Conservation (phyloP, 1,140 invertebrate genomes). For the Drosophila orena region DNA sequence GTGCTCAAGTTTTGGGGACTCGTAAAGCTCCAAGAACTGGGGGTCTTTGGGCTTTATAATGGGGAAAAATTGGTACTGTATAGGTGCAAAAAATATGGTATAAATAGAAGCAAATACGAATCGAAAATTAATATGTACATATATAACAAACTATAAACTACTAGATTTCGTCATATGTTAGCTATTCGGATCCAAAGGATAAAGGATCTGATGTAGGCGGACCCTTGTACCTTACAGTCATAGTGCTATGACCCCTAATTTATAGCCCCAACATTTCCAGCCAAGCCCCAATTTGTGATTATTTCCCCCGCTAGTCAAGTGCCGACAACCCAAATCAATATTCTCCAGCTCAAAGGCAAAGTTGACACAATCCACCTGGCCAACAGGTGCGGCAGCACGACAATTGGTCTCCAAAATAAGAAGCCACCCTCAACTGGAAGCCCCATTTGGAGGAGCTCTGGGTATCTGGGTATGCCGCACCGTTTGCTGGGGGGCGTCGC, state of each 20-base stretch:
- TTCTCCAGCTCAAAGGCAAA: slow-evolving; percentile 16
- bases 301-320: not conserved
- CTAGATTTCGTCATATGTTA: too few relatives aligned
- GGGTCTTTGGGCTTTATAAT: too few relatives aligned
- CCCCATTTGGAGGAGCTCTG: slow-evolving; percentile 6
- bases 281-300: too few relatives aligned
- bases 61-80: not conserved
- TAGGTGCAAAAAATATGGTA: not conserved
- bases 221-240: too few relatives aligned
- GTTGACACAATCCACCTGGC: slow-evolving; percentile 46
- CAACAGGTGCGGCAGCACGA: slow-evolving; percentile 34
- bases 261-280: too few relatives aligned
- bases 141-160: too few relatives aligned
- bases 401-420: not conserved
- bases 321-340: slow-evolving; percentile 15
- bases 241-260: too few relatives aligned
- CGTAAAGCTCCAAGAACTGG: slow-evolving; percentile 1
- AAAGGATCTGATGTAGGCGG: not conserved
- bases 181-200: not conserved
- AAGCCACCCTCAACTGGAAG: not conserved
- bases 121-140: not conserved
- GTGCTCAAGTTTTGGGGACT: not conserved
- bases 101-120: not conserved
- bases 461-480: not conserved
- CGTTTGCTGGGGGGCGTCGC: slow-evolving; percentile 19